phyloP scores from a whole-genome alignment of 2,797 vertebrate genomes.

The Xenentodon cancila region DNA sequence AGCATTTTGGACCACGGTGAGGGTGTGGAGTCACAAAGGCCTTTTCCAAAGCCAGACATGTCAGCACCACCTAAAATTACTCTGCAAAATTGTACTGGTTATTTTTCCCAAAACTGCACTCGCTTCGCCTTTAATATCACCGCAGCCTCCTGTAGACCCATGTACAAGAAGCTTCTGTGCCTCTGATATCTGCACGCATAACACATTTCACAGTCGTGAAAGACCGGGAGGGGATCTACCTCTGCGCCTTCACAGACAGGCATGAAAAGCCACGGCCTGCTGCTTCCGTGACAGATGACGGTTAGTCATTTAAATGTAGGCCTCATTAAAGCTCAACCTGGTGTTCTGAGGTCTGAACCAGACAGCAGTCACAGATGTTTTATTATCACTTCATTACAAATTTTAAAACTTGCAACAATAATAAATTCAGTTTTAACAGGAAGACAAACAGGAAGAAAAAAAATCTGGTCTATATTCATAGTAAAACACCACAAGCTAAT shows the following conservation, averaged over 20 bases:
- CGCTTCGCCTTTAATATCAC: constrained; percentile 29
- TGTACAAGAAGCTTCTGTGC: constrained; percentile 3
- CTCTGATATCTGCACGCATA: constrained; percentile 44
- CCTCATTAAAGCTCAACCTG: constrained; percentile 57
- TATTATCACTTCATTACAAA: background rate
- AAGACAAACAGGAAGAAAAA: background rate
- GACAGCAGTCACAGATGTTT: background rate
- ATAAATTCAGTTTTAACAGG: background rate
- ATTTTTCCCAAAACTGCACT: constrained; percentile 7
- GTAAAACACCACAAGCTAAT: background rate
- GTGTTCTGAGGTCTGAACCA: constrained; percentile 31
- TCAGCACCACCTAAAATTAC: too few species aligned
- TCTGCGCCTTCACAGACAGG: constrained; percentile 35
- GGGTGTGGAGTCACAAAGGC: constrained; percentile 6
- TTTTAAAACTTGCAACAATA: background rate
- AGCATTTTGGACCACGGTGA: background rate
- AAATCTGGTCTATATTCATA: too few species aligned
- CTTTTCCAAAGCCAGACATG: constrained; percentile 24
- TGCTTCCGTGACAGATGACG: constrained; percentile 49
- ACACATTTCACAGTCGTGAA: constrained; percentile 40
- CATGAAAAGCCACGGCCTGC: constrained; percentile 32
- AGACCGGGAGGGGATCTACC: constrained; percentile 32
- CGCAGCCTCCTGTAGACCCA: constrained; percentile 15
- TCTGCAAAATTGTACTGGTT: constrained; percentile 4
- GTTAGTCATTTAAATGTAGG: constrained; percentile 53